Evolutionary conservation across 1,140 invertebrate species (phyloP), one percentile per base, ranked within the genome.

Genomic region (Sweltsa coloradensis): DNA sequence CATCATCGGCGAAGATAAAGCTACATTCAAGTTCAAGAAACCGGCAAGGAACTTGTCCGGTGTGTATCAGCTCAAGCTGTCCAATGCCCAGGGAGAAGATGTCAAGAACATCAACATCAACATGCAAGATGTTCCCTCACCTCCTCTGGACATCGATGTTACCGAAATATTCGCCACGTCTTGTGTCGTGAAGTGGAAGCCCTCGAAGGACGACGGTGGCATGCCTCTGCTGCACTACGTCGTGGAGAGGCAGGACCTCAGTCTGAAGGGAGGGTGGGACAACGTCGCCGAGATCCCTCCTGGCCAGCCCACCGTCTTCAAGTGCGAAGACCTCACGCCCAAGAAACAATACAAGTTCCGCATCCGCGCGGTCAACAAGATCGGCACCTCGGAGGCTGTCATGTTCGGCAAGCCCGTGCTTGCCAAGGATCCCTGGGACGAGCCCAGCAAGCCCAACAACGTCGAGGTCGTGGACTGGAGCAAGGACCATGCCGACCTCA

Each of bases 371-470:
- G 83, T 96, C 11, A 98, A 98, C 62, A 89, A 89, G 60, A 76
- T 90, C 47, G 86, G 85, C 39, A 72, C 80, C 5, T 86, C 89
- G 65, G 91, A 97, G 62, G 90, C 91, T 40, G 83, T 88, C 19
- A 67, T 82, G 6, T 89, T 92, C 57, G 80, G 71, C 49, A 92
- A 89, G 60, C 78, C 85, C 23, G 81, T 94, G 22, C 64, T 96
- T 36, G 93, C 94, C 27, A 97, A 97, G 69, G 92, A 98, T 82
- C 94, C 94, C 54, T 98, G 91, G 89, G 91, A 96, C 69, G 90
- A 93, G 67, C 91, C 93, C 39, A 83, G 88, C 19, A 94, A 95
- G 59, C 93, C 93, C 9, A 83, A 81, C 44, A 78, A 81, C 58
- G 85, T 92, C 42, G 85, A 95, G 62, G 77, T 94, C n/a, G 77